phyloP scores from a whole-genome alignment of 2,888 invertebrate species.

The Drosophila borborema region DNA sequence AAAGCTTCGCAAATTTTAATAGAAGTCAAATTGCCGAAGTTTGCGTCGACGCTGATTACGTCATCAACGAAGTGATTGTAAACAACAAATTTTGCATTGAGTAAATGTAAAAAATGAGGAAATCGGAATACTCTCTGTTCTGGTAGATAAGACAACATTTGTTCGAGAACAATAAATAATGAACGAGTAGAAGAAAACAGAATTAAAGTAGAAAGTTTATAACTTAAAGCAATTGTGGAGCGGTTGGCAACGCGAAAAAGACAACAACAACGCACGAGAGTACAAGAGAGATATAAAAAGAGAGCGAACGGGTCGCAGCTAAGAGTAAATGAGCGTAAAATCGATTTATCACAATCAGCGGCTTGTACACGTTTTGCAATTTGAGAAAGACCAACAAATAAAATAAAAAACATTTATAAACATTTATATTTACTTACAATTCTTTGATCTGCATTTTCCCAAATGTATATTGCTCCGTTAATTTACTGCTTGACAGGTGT shows the following conservation, averaged over 20 bases:
- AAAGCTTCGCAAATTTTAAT: constrained; percentile 11
- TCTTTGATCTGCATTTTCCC: constrained; percentile 82
- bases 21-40: constrained; percentile 15
- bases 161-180: background rate
- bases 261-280: constrained; percentile 37
- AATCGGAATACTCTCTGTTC: constrained; percentile 1
- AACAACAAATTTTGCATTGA: constrained; percentile 15
- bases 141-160: constrained; percentile 10
- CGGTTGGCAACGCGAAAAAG: constrained; percentile 56
- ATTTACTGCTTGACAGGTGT: constrained; percentile 42
- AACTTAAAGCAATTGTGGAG: constrained; percentile 26
- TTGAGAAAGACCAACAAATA: constrained; percentile 28
- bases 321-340: constrained; percentile 57
- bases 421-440: constrained; percentile 74
- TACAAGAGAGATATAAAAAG: constrained; percentile 19
- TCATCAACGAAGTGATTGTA: constrained; percentile 53
- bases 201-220: constrained; percentile 38
- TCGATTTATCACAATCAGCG: constrained; percentile 74
- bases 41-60: constrained; percentile 53
- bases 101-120: constrained; percentile 4
- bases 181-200: background rate
- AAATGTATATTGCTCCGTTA: constrained; percentile 51
- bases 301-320: constrained; percentile 36
- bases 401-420: constrained; percentile 1
- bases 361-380: constrained; percentile 44